These are phyloP conservation scores for Anhinga rufa DNA, from an alignment of 2,113 vertebrate species.

Conservation along the genomic window DNA sequence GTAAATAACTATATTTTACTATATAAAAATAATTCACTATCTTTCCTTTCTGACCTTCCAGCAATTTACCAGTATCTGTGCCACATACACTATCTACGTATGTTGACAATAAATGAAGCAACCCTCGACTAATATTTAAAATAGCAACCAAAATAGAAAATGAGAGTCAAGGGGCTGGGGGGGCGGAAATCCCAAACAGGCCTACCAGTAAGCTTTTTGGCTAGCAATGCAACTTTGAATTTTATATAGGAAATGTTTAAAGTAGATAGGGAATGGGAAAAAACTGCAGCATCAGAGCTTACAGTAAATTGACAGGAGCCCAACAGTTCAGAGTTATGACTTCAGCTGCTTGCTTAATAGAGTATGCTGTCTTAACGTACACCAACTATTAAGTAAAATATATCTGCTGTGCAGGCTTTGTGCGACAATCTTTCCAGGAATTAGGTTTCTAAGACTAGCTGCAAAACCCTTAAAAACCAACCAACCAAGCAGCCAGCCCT, in stretches of 20 bases:
- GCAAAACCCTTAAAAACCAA: not conserved
- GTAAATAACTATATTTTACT: not conserved
- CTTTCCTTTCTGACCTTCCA: not conserved
- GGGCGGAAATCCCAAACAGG: not conserved
- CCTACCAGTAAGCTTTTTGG: not conserved
- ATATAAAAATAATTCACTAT: not conserved
- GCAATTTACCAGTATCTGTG: not conserved
- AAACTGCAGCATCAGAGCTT: not conserved
- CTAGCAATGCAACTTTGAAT: not conserved
- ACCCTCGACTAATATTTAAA: not conserved
- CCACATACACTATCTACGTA: not conserved
- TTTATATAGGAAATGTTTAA: not conserved
- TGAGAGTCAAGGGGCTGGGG: accelerated
- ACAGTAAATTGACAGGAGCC: not conserved
- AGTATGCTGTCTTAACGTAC: not conserved
- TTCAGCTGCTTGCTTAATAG: not conserved
- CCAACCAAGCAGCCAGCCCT: not conserved
- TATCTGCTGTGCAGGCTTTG: not conserved
- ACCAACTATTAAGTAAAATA: not conserved
- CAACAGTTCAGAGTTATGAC: not conserved
- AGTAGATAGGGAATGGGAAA: not conserved
- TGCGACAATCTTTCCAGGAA: not conserved
- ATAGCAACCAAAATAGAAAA: not conserved
- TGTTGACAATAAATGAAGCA: not conserved
- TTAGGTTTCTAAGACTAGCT: not conserved